These are phyloP conservation scores for Lathamus discolor DNA, from an alignment of 2,113 vertebrate species.

Conservation along the genomic window DNA sequence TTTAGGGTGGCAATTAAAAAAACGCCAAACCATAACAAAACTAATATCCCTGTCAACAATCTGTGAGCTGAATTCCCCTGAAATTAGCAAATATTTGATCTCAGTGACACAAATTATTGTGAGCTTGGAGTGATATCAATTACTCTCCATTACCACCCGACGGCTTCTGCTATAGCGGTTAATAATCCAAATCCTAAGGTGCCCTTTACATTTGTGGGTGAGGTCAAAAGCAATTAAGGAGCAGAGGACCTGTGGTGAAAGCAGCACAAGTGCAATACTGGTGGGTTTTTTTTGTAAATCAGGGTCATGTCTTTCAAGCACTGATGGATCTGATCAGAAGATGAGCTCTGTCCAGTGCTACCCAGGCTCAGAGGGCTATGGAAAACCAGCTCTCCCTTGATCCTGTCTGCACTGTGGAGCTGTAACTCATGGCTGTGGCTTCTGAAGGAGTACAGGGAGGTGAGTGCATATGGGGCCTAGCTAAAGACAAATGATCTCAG, in stretches of 20 bases:
- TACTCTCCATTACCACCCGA: not conserved
- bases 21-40: not conserved
- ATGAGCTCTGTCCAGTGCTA: not conserved
- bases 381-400: not conserved
- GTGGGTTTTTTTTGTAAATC: not conserved
- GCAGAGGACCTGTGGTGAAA: not conserved
- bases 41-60: rapidly evolving
- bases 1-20: not conserved
- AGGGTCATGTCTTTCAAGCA: not conserved
- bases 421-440: not conserved
- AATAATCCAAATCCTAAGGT: slow-evolving; percentile 44
- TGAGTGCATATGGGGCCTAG: not conserved
- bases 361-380: not conserved
- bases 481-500: not conserved
- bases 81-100: slow-evolving; percentile 20
- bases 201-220: slow-evolving; percentile 12
- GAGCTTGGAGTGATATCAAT: slow-evolving; percentile 17
- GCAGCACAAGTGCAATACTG: not conserved
- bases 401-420: not conserved
- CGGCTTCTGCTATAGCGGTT: not conserved
- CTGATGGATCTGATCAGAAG: not conserved
- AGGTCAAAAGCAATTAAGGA: slow-evolving; percentile 50
- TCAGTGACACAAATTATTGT: not conserved
- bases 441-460: not conserved
- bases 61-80: not conserved